These are phyloP conservation scores for Drosophila kurseongensis DNA, from an alignment of 1,140 invertebrate species.

Conservation along the genomic window DNA sequence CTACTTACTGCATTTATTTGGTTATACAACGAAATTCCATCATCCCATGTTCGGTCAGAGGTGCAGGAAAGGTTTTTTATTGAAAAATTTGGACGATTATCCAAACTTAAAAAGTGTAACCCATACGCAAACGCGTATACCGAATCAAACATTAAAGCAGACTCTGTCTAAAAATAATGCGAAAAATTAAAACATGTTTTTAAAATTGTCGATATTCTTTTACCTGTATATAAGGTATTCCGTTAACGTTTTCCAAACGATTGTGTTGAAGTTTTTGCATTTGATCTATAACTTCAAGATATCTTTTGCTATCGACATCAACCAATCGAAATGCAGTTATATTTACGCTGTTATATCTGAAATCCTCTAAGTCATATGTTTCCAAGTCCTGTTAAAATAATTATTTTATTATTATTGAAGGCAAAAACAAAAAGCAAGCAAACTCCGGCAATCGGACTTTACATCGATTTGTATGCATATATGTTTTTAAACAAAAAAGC, in stretches of 20 bases:
- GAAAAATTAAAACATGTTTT: background rate
- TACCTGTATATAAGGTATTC: constrained; percentile 72
- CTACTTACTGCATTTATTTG: constrained; percentile 89
- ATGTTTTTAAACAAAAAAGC: too few species aligned
- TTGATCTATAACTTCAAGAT: constrained; percentile 91
- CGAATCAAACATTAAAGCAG: constrained; percentile 96
- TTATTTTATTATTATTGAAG: background rate
- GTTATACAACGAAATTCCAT: constrained; percentile 94
- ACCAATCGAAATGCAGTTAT: constrained; percentile 96
- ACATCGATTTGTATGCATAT: too few species aligned
- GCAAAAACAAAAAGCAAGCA: too few species aligned
- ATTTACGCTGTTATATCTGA: constrained; percentile 97
- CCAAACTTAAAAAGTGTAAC: constrained; percentile 88
- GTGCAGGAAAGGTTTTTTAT: constrained; percentile 93
- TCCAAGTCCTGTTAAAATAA: constrained; percentile 90
- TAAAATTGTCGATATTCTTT: background rate
- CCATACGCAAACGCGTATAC: constrained; percentile 94
- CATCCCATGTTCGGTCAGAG: constrained; percentile 92
- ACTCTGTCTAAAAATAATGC: constrained; percentile 90
- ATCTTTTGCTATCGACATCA: constrained; percentile 91
- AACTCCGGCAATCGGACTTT: too few species aligned
- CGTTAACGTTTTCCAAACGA: constrained; percentile 68
- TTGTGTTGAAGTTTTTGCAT: constrained; percentile 93
- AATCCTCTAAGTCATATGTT: constrained; percentile 96
- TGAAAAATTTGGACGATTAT: constrained; percentile 88